Conservation (phyloP, 2,888 invertebrate genomes). For the Junonia oenone region DNA sequence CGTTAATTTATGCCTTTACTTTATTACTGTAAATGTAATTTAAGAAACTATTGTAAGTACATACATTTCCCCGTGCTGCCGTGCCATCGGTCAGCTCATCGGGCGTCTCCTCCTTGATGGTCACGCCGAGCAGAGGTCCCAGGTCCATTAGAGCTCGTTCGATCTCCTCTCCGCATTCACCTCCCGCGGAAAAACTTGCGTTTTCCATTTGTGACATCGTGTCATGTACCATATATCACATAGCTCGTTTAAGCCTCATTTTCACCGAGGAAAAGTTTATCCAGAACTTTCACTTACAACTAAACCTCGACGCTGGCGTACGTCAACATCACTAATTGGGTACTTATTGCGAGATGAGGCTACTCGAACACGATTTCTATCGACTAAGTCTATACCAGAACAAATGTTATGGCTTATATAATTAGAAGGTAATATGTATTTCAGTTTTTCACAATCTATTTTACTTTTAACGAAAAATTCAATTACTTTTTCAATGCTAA, state of each 20-base stretch:
- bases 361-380: constrained; percentile 35
- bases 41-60: no score
- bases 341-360: constrained; percentile 50
- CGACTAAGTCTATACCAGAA: neutral
- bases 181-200: constrained; percentile 58
- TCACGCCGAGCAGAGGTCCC: constrained; percentile 65
- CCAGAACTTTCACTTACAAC: constrained; percentile 61
- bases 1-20: neutral
- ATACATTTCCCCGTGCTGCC: constrained; percentile 46
- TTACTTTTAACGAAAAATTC: constrained; percentile 1
- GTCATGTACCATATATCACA: constrained; percentile 35
- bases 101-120: constrained; percentile 67
- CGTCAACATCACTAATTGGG: constrained; percentile 63
- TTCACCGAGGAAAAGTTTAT: constrained; percentile 39
- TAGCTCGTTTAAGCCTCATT: constrained; percentile 44
- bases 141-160: constrained; percentile 73
- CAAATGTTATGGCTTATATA: neutral
- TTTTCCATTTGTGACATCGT: constrained; percentile 51
- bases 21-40: no score
- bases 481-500: constrained; percentile 18
- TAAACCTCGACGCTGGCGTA: constrained; percentile 49
- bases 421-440: neutral
- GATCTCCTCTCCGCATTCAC: constrained; percentile 68
- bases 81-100: constrained; percentile 53
- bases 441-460: constrained; percentile 2